phyloP scores from a whole-genome alignment of 2,888 invertebrate genomes.

The Drosophila macrospina region DNA sequence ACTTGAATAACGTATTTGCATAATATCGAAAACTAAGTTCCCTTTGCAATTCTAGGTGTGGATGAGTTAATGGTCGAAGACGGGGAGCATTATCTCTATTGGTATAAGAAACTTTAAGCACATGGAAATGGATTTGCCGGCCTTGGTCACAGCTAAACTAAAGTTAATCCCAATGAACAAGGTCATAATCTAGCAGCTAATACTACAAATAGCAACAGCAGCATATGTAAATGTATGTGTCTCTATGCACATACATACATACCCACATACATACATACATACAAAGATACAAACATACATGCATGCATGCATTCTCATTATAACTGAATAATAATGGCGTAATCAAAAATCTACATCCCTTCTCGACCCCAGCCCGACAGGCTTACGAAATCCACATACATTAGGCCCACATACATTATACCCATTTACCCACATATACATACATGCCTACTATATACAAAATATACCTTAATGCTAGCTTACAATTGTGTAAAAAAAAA shows the following conservation, averaged over 20 bases:
- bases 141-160: slow-evolving; percentile 63
- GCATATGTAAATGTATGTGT: slow-evolving; percentile 24
- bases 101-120: slow-evolving; percentile 95
- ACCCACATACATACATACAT: no score
- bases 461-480: slow-evolving; percentile 42
- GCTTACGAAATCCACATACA: slow-evolving; percentile 2
- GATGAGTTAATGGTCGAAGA: slow-evolving; percentile 94
- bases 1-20: no score
- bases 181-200: slow-evolving; percentile 44
- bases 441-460: slow-evolving; percentile 30
- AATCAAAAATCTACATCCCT: slow-evolving; percentile 29
- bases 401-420: slow-evolving; percentile 1
- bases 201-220: slow-evolving; percentile 30
- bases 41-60: slow-evolving; percentile 87
- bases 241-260: slow-evolving; percentile 21
- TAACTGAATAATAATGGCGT: slow-evolving; percentile 30
- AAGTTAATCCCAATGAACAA: slow-evolving; percentile 47
- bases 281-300: slow-evolving; percentile 15
- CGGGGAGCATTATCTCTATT: slow-evolving; percentile 95
- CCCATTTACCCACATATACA: background rate
- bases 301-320: slow-evolving; percentile 4
- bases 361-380: background rate
- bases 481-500: slow-evolving; percentile 32
- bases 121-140: slow-evolving; percentile 50
- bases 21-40: background rate